These are phyloP conservation scores for Pleuronectes platessa DNA, from an alignment of 2,113 vertebrate species.

Conservation along the genomic window DNA sequence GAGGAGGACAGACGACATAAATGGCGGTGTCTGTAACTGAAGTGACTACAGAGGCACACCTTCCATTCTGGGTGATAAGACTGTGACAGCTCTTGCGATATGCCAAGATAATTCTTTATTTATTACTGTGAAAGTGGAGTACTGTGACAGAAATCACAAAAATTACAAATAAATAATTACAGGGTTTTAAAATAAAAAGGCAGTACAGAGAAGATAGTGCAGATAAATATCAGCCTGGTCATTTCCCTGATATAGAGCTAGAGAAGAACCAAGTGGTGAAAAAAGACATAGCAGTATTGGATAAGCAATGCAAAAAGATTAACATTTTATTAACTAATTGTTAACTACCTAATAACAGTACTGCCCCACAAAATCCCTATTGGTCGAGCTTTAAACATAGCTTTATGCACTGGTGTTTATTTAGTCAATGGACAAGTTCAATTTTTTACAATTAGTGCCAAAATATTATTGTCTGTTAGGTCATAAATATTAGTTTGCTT, in stretches of 20 bases:
- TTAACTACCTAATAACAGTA: too few relatives aligned
- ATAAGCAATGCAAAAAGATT: too few relatives aligned
- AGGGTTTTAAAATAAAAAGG: background rate
- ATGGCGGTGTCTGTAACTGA: background rate
- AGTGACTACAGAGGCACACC: conserved; percentile 17
- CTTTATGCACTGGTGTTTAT: too few relatives aligned
- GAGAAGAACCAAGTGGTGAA: too few relatives aligned
- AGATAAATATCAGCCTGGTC: conserved; percentile 2
- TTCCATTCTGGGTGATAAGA: conserved; percentile 16
- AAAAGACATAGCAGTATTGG: too few relatives aligned
- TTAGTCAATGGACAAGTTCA: too few relatives aligned
- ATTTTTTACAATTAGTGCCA: too few relatives aligned
- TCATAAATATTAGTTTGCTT: too few relatives aligned
- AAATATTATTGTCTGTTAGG: too few relatives aligned
- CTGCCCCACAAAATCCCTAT: too few relatives aligned
- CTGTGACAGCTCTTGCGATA: conserved; percentile 25
- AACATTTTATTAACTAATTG: too few relatives aligned
- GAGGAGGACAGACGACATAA: conserved; percentile 48
- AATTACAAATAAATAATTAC: background rate
- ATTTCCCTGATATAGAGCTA: background rate
- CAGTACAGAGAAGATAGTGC: background rate
- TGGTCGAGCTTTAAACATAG: too few relatives aligned
- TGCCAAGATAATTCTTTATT: conserved; percentile 26
- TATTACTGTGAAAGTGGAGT: conserved; percentile 30
- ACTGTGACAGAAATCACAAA: conserved; percentile 11